These are phyloP conservation scores for Notodonta dromedarius DNA, from an alignment of 2,888 invertebrate genomes.

Conservation along the genomic window DNA sequence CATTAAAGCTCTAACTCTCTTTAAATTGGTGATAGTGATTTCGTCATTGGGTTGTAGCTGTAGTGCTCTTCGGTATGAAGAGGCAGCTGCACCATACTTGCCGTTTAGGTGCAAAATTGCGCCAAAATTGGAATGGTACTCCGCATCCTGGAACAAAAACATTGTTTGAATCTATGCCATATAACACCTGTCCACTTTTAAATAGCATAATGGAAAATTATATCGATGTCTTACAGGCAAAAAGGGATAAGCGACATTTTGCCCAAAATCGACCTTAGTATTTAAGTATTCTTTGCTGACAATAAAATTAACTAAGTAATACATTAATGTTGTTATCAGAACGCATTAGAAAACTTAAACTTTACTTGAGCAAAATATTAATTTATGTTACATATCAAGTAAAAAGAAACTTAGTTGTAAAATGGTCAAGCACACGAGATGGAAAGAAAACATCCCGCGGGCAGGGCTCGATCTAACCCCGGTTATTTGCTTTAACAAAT, in stretches of 20 bases:
- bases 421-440: slow-evolving; percentile 15
- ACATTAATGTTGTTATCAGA: too few species aligned
- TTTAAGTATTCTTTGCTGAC: too few species aligned
- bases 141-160: slow-evolving; percentile 87
- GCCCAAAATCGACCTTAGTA: too few species aligned
- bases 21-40: slow-evolving; percentile 94
- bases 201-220: not conserved
- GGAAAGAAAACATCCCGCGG: slow-evolving; percentile 32
- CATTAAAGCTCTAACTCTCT: slow-evolving; percentile 77
- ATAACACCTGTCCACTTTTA: not conserved
- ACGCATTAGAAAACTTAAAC: too few species aligned
- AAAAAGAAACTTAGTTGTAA: slow-evolving; percentile 10
- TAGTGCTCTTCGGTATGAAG: slow-evolving; percentile 93
- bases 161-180: not conserved
- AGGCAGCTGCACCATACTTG: slow-evolving; percentile 94
- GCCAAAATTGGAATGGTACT: slow-evolving; percentile 96
- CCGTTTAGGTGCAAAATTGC: slow-evolving; percentile 97
- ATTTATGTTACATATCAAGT: not conserved
- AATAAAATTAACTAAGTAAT: too few species aligned
- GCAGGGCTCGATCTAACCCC: slow-evolving; percentile 17
- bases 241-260: too few species aligned
- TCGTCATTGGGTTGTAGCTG: slow-evolving; percentile 94
- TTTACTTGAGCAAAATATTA: too few species aligned
- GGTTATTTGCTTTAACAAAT: slow-evolving; percentile 26
- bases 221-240: too few species aligned